These are phyloP conservation scores for Rhineura floridana DNA, from an alignment of 2,113 vertebrate species.

Conservation along the genomic window DNA sequence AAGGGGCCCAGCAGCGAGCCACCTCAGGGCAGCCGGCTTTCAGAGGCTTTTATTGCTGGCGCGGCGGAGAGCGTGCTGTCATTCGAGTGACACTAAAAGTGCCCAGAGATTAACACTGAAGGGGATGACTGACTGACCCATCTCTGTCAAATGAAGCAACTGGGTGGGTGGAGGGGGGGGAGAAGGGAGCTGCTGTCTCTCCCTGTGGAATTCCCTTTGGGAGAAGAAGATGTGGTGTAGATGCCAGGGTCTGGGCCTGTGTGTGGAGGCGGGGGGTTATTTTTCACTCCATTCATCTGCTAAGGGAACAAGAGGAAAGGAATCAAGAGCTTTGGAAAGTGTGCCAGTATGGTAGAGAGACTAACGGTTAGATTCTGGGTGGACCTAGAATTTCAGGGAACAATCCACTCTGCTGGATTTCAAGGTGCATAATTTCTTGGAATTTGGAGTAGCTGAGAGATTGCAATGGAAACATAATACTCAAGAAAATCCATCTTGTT, in stretches of 20 bases:
- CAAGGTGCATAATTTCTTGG: neutral
- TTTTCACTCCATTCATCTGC: too few species aligned
- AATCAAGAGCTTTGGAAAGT: too few species aligned
- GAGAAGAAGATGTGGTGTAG: too few species aligned
- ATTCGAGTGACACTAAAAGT: conserved; percentile 75
- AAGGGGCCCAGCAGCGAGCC: conserved; percentile 63
- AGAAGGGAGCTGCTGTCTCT: neutral
- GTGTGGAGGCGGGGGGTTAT: too few species aligned
- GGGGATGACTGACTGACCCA: conserved; percentile 39
- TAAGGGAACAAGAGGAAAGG: neutral
- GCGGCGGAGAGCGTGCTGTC: conserved; percentile 54
- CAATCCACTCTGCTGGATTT: neutral
- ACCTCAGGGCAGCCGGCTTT: conserved; percentile 71
- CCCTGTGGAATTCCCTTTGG: neutral
- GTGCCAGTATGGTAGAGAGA: too few species aligned
- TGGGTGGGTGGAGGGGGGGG: neutral
- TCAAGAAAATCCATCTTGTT: neutral
- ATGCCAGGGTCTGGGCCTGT: neutral
- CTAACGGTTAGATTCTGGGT: neutral
- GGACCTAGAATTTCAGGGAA: neutral
- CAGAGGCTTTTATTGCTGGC: conserved; percentile 64
- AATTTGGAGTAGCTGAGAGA: neutral
- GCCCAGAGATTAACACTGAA: conserved; percentile 50
- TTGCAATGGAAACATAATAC: neutral
- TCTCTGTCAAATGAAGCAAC: conserved; percentile 53